These are phyloP conservation scores for Zosterops borbonicus DNA, from an alignment of 2,113 vertebrate genomes.

Conservation along the genomic window DNA sequence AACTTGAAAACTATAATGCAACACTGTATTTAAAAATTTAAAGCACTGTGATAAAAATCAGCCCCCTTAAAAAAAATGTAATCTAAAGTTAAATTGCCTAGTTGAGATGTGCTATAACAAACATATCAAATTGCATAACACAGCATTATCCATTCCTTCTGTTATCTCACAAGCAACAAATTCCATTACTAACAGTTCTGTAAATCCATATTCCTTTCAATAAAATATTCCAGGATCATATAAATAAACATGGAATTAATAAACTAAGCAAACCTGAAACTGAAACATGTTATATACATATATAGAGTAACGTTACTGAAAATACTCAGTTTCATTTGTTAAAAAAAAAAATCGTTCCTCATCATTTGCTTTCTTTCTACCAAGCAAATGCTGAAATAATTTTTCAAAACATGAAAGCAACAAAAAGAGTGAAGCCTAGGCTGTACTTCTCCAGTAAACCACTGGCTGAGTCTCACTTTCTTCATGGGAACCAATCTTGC, in stretches of 20 bases:
- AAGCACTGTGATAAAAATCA: not conserved
- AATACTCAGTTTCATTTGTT: not conserved
- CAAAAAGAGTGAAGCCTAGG: not conserved
- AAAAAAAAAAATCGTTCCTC: accelerated
- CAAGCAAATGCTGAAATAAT: not conserved
- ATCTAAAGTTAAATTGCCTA: not conserved
- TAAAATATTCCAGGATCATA: not conserved
- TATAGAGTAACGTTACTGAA: not conserved
- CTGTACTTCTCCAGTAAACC: not conserved
- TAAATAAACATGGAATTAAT: not conserved
- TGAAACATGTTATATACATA: not conserved
- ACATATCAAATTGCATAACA: not conserved
- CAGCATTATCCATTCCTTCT: not conserved
- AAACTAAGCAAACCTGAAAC: not conserved
- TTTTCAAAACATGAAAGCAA: not conserved
- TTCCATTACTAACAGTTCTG: not conserved
- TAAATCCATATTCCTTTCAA: not conserved
- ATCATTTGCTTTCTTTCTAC: not conserved
- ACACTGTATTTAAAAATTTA: not conserved
- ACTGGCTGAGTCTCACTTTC: not conserved
- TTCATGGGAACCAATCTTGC: not conserved
- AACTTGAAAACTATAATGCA: not conserved
- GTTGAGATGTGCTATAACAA: not conserved
- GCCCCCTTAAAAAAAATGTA: accelerated
- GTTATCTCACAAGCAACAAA: not conserved